phyloP scores from a whole-genome alignment of 2,113 vertebrate genomes.

The Tragelaphus strepsiceros region DNA sequence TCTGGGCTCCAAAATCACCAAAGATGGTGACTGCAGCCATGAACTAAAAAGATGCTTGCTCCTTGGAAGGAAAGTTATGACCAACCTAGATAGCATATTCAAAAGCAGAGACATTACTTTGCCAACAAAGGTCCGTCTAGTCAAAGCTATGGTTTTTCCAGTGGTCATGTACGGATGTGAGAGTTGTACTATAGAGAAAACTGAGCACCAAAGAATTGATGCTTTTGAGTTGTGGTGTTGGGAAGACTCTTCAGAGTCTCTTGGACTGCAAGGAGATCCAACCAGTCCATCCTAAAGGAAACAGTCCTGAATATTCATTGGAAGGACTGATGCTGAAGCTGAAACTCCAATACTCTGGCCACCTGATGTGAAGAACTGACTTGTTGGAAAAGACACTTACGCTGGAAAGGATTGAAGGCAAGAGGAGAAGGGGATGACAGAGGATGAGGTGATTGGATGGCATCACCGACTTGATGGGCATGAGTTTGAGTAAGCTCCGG shows the following conservation, averaged over 20 bases:
- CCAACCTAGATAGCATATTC: background rate
- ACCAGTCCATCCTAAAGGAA: background rate
- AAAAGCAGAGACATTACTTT: background rate
- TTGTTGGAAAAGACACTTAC: background rate
- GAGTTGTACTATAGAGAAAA: background rate
- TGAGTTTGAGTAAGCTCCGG: background rate
- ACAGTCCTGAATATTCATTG: background rate
- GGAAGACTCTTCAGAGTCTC: background rate
- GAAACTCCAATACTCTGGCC: background rate
- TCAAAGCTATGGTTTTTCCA: background rate
- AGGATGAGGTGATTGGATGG: background rate
- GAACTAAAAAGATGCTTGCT: background rate
- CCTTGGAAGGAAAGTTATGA: background rate
- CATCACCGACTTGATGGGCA: background rate
- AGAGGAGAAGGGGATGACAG: background rate
- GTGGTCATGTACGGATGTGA: background rate
- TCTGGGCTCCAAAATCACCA: background rate
- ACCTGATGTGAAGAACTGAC: background rate
- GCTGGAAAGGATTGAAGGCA: background rate
- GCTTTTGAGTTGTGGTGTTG: background rate
- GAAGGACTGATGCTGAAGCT: background rate
- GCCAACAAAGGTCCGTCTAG: background rate
- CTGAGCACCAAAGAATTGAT: background rate
- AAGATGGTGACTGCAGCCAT: background rate
- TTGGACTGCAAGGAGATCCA: background rate